A percentile compares a stretch with the other conserved stretches of the same genome.
These are phyloP conservation scores for Chrysolina haemoptera DNA, from an alignment of 2,888 invertebrate genomes.

Conservation along the genomic window DNA sequence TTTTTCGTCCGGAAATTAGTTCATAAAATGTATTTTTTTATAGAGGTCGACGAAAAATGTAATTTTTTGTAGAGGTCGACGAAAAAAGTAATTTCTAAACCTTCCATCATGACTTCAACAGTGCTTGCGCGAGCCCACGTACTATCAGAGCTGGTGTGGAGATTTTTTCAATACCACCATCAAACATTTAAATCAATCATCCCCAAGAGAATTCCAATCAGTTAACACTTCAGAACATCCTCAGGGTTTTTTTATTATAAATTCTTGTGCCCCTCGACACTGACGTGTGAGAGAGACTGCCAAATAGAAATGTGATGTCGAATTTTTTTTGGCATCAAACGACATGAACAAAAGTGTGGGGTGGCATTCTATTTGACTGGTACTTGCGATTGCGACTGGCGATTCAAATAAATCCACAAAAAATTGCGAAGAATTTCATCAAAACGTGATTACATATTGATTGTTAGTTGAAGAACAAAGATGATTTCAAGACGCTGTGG, in stretches of 20 bases:
- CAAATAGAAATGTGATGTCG: constrained; percentile 26
- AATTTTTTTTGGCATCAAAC: constrained; percentile 6
- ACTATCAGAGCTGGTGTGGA: constrained; percentile 30
- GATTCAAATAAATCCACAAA: too few relatives aligned
- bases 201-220: constrained; percentile 55
- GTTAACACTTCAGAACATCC: constrained; percentile 52
- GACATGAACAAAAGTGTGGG: neutral
- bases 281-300: constrained; percentile 33
- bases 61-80: too few relatives aligned
- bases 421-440: too few relatives aligned
- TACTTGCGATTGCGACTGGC: constrained; percentile 1
- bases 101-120: neutral
- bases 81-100: too few relatives aligned
- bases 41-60: too few relatives aligned
- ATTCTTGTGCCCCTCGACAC: constrained; percentile 38
- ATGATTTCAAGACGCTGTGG: too few relatives aligned
- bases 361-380: constrained; percentile 14
- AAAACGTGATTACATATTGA: too few relatives aligned
- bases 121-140: constrained; percentile 21
- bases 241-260: constrained; percentile 43
- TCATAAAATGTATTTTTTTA: too few relatives aligned
- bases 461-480: too few relatives aligned
- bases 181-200: constrained; percentile 59
- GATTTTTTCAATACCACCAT: constrained; percentile 53
- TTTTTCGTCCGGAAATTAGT: too few relatives aligned